Percentiles rank a stretch among this genome's conserved stretches.
Conservation (phyloP, 2,113 vertebrate genomes). For the Paraplagusia blochii region DNA sequence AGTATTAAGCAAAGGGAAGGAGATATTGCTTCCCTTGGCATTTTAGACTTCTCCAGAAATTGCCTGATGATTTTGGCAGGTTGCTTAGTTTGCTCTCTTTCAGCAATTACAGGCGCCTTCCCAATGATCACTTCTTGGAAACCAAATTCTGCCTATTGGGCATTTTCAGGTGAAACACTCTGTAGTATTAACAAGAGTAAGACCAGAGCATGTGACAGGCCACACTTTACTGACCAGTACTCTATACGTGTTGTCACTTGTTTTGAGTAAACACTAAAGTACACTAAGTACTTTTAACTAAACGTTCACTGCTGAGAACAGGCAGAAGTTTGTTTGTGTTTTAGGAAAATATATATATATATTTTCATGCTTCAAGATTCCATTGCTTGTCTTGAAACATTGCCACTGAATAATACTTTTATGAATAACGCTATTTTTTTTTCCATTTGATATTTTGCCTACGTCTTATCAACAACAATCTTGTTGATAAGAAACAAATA, state of each 20-base stretch:
- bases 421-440: too few relatives aligned
- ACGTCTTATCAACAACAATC: too few relatives aligned
- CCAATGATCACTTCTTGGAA: slow-evolving; percentile 55
- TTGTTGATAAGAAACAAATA: too few relatives aligned
- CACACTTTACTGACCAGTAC: slow-evolving; percentile 20
- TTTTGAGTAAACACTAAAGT: not conserved
- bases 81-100: slow-evolving; percentile 58
- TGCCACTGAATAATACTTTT: too few relatives aligned
- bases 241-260: slow-evolving; percentile 10
- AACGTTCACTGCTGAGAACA: not conserved
- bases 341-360: too few relatives aligned
- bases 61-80: slow-evolving; percentile 82
- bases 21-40: slow-evolving; percentile 76
- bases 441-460: too few relatives aligned
- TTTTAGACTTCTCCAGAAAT: slow-evolving; percentile 73
- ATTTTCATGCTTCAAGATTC: too few relatives aligned
- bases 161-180: slow-evolving; percentile 34
- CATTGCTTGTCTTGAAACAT: too few relatives aligned
- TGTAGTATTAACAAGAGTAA: slow-evolving; percentile 11
- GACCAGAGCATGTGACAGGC: slow-evolving; percentile 8
- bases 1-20: slow-evolving; percentile 62
- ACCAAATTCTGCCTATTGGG: slow-evolving; percentile 62
- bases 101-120: slow-evolving; percentile 71
- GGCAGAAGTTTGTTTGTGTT: not conserved
- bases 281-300: not conserved